phyloP scores from a whole-genome alignment of 1,140 invertebrate species.

The Cotesia vestalis region DNA sequence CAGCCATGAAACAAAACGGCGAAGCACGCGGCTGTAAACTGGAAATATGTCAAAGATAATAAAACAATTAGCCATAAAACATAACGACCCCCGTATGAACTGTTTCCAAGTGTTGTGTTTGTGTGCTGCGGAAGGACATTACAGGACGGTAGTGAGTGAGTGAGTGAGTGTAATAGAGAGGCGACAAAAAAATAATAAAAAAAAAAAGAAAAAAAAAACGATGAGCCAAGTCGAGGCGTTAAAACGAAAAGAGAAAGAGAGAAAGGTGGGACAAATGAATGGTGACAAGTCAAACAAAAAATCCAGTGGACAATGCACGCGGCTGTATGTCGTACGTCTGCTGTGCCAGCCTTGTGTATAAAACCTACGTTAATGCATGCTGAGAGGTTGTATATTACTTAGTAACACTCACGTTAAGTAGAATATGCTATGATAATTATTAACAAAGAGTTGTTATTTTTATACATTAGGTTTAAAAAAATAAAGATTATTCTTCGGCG shows the following conservation, averaged over 20 bases:
- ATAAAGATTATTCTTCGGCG: neutral
- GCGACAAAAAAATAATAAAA: conserved; percentile 27
- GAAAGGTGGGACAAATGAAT: conserved; percentile 43
- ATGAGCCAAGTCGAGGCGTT: conserved; percentile 35
- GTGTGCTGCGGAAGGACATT: conserved; percentile 35
- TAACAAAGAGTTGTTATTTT: neutral
- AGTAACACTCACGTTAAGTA: neutral
- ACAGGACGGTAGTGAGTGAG: conserved; percentile 31
- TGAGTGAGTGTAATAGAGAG: neutral
- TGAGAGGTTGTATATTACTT: conserved; percentile 12
- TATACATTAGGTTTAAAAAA: neutral
- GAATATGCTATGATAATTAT: neutral
- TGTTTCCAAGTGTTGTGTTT: conserved; percentile 46
- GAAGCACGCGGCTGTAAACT: conserved; percentile 61
- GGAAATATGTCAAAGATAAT: conserved; percentile 69
- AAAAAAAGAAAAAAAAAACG: conserved; percentile 5
- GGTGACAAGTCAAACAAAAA: conserved; percentile 48
- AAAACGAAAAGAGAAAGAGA: conserved; percentile 24
- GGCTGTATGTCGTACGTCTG: neutral
- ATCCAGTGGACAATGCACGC: conserved; percentile 47
- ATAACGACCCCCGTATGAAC: conserved; percentile 63
- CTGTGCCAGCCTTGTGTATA: neutral
- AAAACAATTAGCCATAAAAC: conserved; percentile 69
- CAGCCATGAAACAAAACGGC: conserved; percentile 62
- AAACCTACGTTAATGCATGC: conserved; percentile 23